Base-by-base conservation (phyloP, 2,797 vertebrate genomes). In the Acrocephalus scirpaceus region DNA sequence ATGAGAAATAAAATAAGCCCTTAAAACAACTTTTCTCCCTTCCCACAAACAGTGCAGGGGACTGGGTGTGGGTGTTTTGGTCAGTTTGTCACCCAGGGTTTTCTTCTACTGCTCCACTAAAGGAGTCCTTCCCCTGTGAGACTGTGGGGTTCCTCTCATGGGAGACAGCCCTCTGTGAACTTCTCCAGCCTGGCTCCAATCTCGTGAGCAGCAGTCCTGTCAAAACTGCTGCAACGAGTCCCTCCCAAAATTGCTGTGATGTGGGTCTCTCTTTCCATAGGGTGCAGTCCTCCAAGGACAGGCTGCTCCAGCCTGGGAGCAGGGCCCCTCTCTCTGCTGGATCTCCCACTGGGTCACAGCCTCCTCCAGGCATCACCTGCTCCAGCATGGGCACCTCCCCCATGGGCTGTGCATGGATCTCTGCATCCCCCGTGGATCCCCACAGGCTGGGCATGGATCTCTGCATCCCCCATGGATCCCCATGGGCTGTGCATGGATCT, bases 161-260 rank as follows among this genome's bases (percentile, higher is more conserved):
- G 2, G 76, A 16, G 10, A 66, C 13, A 66, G 11, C 2, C 38
- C 61, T 36, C 16, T 1, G 1, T 5, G 10, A 26, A 5, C 27
- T 17, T 32, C 27, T 20, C 50, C 42, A 13, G 61, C 7, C 40
- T 20, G 10, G 44, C 44, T 45, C 44, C 44, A 21, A 9, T 45
- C 44, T 36, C 40, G 32, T 0, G 0, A 25, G n/a, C 40, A 34
- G 38, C 30, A 54, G 7, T 3, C 20, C 13, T 65, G 10, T 11
- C 18, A 21, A 16, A 51, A 9, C 38, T n/a, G 47, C 47, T 51
- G 36, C 40, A 42, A 14, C 1, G 1, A 78, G 10, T 3, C 20
- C 13, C 32, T 29, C 40, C 14, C 18, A 21, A 26, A 51, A 7
- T 30, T 29, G 48, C 58, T 51, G 36, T 1, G 2, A 0, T 0